Base-by-base conservation (phyloP, 1,140 invertebrate genomes). In the Eriosoma lanigerum region DNA sequence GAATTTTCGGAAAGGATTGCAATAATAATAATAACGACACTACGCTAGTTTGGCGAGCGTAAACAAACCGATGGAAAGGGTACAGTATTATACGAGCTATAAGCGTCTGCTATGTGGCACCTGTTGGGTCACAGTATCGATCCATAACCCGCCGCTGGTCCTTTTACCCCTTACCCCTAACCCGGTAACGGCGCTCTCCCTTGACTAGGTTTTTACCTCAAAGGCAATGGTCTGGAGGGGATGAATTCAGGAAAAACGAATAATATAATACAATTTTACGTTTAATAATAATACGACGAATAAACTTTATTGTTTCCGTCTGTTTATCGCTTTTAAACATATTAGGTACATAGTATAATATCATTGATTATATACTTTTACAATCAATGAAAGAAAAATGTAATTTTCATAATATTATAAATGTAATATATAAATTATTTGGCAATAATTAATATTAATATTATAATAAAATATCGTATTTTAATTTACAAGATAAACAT, bases 41-140 rank as follows among this genome's bases (percentile, higher is more conserved):
- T 38, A 29, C 3, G 19, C 10, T 66, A 15, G 29, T 66, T 66
- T 48, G 9, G 8, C 32, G 24, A 21, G 32, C 19, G 38, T n/a
- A 66, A 66, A 66, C 62, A 66, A 15, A 66, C 29, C 13, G 12
- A 10, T 38, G 62, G 62, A 26, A 50, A 15, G 26, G 46, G 70
- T 29, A 15, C 32, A 4, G 32, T 38, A 38, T 3, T 38, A 4
- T n/a, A n/a, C n/a, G n/a, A n/a, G n/a, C n/a, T n/a, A n/a, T 26
- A 26, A 26, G 70, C 29, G 70, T 75, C 29, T 73, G 48, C 70
- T 56, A 52, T 75, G n/a, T 56, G 70, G 50, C 70, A 75, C 70
- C 70, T 75, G 70, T 75, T 75, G 70, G 70, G 70, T 75, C 70
- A 75, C 70, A 75, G 46, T 75, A 75, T 75, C 50, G 70, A 75